A percentile compares a stretch with the other conserved stretches of the same genome.
Evolutionary conservation across 2,888 invertebrate species (phyloP).

Genomic region (Lottia gigantea): DNA sequence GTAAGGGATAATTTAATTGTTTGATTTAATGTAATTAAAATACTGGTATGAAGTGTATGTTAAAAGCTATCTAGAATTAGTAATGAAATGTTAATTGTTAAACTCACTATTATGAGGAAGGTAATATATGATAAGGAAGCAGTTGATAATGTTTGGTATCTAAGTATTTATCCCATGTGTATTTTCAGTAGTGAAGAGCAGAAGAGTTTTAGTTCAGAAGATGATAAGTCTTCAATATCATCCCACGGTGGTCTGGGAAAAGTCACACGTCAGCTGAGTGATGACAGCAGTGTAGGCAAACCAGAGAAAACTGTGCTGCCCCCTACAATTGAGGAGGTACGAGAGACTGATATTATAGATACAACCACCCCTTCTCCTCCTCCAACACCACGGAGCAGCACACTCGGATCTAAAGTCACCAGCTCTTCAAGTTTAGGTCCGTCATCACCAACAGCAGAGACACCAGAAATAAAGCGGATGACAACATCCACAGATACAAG

Average conservation of each 20-base stretch:
- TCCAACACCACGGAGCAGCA: slow-evolving; percentile 22
- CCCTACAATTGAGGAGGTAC: slow-evolving; percentile 43
- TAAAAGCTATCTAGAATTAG: too few species aligned
- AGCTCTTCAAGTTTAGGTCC: slow-evolving; percentile 15
- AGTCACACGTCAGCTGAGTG: slow-evolving; percentile 34
- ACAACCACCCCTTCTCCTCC: slow-evolving; percentile 29
- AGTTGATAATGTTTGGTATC: too few species aligned
- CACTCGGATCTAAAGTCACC: slow-evolving; percentile 7
- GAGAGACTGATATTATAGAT: slow-evolving; percentile 47
- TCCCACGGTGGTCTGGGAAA: slow-evolving; percentile 54
- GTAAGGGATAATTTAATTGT: too few species aligned
- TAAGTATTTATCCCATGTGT: too few species aligned
- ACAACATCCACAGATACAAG: slow-evolving; percentile 37
- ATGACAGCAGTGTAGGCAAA: slow-evolving; percentile 32
- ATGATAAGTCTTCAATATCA: slow-evolving; percentile 51
- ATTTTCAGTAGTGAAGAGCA: slow-evolving; percentile 40
- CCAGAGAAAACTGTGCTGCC: slow-evolving; percentile 52
- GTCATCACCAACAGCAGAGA: slow-evolving; percentile 7
- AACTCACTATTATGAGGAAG: too few species aligned
- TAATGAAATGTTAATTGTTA: too few species aligned
- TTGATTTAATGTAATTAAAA: too few species aligned
- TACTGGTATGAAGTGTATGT: too few species aligned
- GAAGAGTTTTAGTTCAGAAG: slow-evolving; percentile 44
- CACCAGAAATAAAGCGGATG: slow-evolving; percentile 28
- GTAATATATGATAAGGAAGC: too few species aligned